Conservation (phyloP, 2,888 invertebrate species). For the Parascotia fuliginaria region DNA sequence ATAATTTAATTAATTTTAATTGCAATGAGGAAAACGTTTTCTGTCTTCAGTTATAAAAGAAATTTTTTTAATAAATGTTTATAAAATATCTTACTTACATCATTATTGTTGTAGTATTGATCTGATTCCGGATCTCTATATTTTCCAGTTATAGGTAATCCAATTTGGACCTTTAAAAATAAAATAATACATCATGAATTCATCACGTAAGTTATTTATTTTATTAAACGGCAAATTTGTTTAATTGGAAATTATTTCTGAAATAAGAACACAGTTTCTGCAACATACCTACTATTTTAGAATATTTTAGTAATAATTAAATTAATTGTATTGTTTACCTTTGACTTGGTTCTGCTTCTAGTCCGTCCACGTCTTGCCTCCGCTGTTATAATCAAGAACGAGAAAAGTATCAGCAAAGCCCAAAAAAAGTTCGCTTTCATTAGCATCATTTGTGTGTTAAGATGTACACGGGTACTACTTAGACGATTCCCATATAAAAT, state of each 20-base stretch:
- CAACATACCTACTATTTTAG: no score
- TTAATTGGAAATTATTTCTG: no score
- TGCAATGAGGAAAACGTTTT: no score
- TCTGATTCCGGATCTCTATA: slow-evolving; percentile 96
- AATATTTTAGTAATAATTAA: no score
- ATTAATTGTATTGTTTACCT: slow-evolving; percentile 69
- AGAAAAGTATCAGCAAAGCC: slow-evolving; percentile 55
- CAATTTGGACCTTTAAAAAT: slow-evolving; percentile 90
- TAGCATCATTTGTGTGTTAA: slow-evolving; percentile 55
- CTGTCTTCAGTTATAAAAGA: no score
- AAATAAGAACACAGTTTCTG: no score
- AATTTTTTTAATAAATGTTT: no score
- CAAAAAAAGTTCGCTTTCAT: slow-evolving; percentile 54
- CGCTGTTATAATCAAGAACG: slow-evolving; percentile 55
- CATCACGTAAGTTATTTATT: not conserved
- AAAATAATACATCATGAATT: not conserved
- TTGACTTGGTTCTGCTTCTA: slow-evolving; percentile 91
- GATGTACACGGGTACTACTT: slow-evolving; percentile 2
- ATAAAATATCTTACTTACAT: slow-evolving; percentile 85
- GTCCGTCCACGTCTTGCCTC: slow-evolving; percentile 89
- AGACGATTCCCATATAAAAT: slow-evolving; percentile 23
- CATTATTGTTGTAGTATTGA: slow-evolving; percentile 95
- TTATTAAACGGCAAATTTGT: no score
- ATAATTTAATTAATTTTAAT: no score
- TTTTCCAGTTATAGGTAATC: slow-evolving; percentile 94